Percentiles rank a stretch among this genome's conserved stretches.
Evolutionary conservation across 2,888 invertebrate species (phyloP).

Genomic region (Sphecodes monilicornis): DNA sequence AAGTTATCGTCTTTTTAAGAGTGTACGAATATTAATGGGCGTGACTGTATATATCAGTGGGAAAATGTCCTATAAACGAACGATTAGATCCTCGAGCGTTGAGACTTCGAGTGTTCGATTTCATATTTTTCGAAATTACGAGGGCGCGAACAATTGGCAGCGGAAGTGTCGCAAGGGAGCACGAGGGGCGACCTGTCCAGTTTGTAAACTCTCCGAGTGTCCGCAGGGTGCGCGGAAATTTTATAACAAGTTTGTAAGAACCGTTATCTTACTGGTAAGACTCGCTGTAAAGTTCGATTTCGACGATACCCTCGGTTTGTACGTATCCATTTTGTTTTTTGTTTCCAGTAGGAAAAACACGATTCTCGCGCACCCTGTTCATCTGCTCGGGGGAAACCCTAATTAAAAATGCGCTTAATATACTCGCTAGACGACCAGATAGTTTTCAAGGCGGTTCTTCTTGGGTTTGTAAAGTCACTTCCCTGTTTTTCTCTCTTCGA

Average conservation of each 20-base stretch:
- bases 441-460: slow-evolving; percentile 35
- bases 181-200: slow-evolving; percentile 40
- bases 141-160: background rate
- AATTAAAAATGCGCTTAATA: slow-evolving; percentile 50
- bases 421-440: slow-evolving; percentile 57
- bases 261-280: background rate
- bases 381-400: background rate
- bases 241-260: slow-evolving; percentile 9
- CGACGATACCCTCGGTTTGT: background rate
- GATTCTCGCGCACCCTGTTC: background rate
- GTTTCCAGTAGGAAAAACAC: background rate
- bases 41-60: too few species aligned
- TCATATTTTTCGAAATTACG: slow-evolving; percentile 6
- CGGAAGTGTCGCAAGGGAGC: slow-evolving; percentile 17
- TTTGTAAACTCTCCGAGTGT: slow-evolving; percentile 40
- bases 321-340: background rate
- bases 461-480: slow-evolving; percentile 48
- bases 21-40: too few species aligned
- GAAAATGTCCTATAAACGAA: background rate
- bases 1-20: too few species aligned
- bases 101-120: background rate
- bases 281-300: background rate
- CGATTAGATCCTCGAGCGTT: background rate
- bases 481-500: slow-evolving; percentile 51
- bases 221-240: slow-evolving; percentile 20